Evolutionary conservation across 2,888 invertebrate genomes (phyloP).

Genomic region (Chalcosyrphus nemorum): DNA sequence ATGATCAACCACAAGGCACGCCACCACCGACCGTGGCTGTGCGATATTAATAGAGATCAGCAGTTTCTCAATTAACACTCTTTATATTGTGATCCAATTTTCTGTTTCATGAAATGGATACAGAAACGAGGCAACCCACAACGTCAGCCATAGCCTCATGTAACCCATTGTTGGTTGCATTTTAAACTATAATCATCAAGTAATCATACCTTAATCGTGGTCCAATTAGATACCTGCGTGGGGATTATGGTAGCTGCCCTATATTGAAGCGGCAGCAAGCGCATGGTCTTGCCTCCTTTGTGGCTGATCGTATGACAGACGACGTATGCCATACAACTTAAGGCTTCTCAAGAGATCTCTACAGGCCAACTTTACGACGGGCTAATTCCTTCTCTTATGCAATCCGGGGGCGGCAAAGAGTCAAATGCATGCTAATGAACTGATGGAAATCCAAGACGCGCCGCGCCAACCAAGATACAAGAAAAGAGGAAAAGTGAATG

Average conservation of each 20-base stretch:
- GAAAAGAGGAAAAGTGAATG: conserved; percentile 55
- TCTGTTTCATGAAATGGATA: conserved; percentile 39
- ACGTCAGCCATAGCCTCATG: conserved; percentile 18
- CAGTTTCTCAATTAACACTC: conserved; percentile 55
- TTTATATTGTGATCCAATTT: conserved; percentile 34
- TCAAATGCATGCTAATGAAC: conserved; percentile 70
- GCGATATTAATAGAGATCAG: conserved; percentile 53
- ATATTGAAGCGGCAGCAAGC: background rate
- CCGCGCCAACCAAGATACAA: conserved; percentile 19
- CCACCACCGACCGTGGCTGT: background rate
- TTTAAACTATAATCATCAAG: conserved; percentile 43
- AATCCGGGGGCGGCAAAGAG: conserved; percentile 52
- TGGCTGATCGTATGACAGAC: background rate
- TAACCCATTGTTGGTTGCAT: conserved; percentile 48
- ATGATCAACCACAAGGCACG: conserved; percentile 10
- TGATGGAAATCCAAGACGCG: conserved; percentile 49
- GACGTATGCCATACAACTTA: conserved; percentile 31
- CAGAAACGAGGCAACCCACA: conserved; percentile 26
- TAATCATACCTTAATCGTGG: conserved; percentile 51
- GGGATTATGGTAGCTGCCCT: conserved; percentile 38
- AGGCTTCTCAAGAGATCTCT: conserved; percentile 9
- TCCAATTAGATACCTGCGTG: conserved; percentile 61
- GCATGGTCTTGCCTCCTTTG: background rate
- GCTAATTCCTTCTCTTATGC: conserved; percentile 52
- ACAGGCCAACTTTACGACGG: conserved; percentile 46